These are phyloP conservation scores for Pseudococcus viburni DNA, from an alignment of 2,888 invertebrate species.

Conservation along the genomic window DNA sequence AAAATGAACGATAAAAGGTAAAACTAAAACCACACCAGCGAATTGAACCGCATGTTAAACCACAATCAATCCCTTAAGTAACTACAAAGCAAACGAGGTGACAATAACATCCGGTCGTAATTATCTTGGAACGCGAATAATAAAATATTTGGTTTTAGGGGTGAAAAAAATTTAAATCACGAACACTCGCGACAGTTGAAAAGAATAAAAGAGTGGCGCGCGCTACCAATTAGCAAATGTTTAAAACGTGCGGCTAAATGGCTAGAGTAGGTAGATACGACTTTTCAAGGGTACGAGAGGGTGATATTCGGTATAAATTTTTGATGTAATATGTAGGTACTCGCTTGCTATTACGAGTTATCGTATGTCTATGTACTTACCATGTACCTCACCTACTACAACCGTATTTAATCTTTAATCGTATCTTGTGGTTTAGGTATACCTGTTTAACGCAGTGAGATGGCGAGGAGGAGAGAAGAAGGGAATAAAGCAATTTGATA, in stretches of 20 bases:
- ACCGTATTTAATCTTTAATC: no score
- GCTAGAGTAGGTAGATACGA: neutral
- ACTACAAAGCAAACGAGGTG: neutral
- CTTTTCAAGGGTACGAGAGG: neutral
- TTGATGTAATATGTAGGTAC: neutral
- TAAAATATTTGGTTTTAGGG: neutral
- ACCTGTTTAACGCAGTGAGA: no score
- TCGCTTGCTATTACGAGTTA: neutral
- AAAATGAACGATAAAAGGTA: no score
- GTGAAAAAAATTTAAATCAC: neutral
- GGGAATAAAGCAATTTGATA: no score
- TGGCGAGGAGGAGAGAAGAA: no score
- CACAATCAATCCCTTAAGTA: neutral
- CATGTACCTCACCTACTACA: no score
- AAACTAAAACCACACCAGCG: no score
- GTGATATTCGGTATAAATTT: neutral
- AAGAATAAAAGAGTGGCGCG: neutral
- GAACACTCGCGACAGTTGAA: neutral
- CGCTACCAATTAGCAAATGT: slow-evolving; percentile 26
- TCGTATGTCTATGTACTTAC: no score
- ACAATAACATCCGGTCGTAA: neutral
- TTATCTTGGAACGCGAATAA: neutral
- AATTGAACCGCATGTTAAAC: no score
- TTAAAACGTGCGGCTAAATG: neutral
- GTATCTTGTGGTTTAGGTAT: no score